Evolutionary conservation across 2,797 vertebrate species (phyloP), one percentile per base, ranked within the genome.

Genomic region (Chanos chanos): DNA sequence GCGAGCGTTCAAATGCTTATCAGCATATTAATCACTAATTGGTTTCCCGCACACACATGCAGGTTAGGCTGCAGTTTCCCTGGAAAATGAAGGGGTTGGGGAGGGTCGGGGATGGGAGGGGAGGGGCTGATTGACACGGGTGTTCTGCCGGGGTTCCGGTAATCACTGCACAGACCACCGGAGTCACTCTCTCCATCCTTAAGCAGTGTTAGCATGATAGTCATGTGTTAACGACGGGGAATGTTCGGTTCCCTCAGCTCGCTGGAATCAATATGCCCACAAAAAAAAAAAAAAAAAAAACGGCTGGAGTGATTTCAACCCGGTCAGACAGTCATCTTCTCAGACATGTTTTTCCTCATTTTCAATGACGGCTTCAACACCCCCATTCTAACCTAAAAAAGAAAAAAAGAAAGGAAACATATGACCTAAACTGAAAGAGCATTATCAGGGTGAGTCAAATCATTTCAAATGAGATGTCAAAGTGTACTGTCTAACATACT

Each of bases 21-120:
- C 71, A 74, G 68, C 70, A 73, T 65, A 76, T 74, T 72, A 74
- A 74, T 70, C 68, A 67, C 68, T 73, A 73, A 73, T 77, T 71
- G 68, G 71, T 72, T 68, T 62, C 68, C 68, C 45, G 61, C 62
- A 63, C 61, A 66, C 44, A 52, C 55, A n/a, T n/a, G n/a, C n/a
- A n/a, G n/a, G n/a, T n/a, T n/a, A 61, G 60, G 47, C 60, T 36
- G 63, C 55, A 31, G 66, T 70, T 67, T 49, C 61, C 61, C 55
- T 64, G 67, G 40, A 72, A 76, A 70, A 73, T 76, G 70, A 72
- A 70, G 47, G 56, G 58, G 41, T 30, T 45, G 62, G 64, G 64
- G 74, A 72, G 60, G 66, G 60, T 61, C 76, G 74, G 62, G 64
- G 64, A 74, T 72, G 60, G 66, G 60, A n/a, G n/a, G 62, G 64